A percentile compares a stretch with the other conserved stretches of the same genome.
phyloP scores from a whole-genome alignment of 1,140 invertebrate species.

The Bilobella aurantiaca region DNA sequence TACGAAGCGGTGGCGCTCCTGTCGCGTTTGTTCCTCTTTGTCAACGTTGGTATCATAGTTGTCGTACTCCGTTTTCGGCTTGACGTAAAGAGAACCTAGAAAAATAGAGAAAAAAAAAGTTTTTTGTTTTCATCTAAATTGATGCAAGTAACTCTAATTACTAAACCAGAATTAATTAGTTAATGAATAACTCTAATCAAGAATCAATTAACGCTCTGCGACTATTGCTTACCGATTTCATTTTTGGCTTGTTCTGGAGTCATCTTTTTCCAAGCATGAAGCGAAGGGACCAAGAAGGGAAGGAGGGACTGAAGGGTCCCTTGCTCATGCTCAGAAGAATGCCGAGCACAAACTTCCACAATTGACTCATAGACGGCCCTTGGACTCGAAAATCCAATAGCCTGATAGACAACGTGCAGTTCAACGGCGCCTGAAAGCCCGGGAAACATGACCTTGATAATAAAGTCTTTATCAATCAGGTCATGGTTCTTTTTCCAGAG shows the following conservation, averaged over 20 bases:
- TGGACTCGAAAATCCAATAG: slow-evolving; percentile 15
- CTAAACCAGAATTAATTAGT: too few relatives aligned
- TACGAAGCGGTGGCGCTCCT: not conserved
- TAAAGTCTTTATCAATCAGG: too few relatives aligned
- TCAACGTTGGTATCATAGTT: not conserved
- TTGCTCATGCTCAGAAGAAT: not conserved
- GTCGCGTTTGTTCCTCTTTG: not conserved
- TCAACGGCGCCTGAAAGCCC: not conserved
- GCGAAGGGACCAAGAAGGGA: not conserved
- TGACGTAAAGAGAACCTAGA: too few relatives aligned
- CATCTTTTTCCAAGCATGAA: not conserved
- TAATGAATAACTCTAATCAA: too few relatives aligned
- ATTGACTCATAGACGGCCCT: not conserved
- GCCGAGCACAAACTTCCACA: not conserved
- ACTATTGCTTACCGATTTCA: not conserved
- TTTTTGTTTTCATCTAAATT: too few relatives aligned
- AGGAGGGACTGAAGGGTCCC: not conserved
- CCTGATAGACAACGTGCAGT: slow-evolving; percentile 19
- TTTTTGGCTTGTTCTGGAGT: not conserved
- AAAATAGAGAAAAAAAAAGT: too few relatives aligned
- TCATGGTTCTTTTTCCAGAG: too few relatives aligned
- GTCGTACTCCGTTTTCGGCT: too few relatives aligned
- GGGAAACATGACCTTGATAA: slow-evolving; percentile 44
- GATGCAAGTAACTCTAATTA: too few relatives aligned
- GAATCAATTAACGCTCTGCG: not conserved